Conservation (phyloP, 2,797 vertebrate species). For the Danio aesculapii region DNA sequence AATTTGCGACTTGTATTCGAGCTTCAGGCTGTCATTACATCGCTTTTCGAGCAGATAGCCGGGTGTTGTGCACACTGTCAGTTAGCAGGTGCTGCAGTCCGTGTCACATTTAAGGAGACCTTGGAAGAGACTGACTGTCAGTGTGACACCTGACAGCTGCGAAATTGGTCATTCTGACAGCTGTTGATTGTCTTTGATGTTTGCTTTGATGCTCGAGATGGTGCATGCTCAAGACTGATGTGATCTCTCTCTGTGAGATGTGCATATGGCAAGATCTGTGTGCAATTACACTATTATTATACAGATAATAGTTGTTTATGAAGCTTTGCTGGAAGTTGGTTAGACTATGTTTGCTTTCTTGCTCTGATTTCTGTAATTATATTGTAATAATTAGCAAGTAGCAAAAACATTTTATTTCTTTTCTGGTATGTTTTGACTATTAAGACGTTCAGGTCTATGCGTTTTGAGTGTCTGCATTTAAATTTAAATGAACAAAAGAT, state of each 20-base stretch:
- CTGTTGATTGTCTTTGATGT: background rate
- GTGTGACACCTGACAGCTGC: background rate
- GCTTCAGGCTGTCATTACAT: background rate
- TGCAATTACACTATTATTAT: background rate
- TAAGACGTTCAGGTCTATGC: too few species aligned
- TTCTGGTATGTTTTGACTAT: too few species aligned
- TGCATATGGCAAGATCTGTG: background rate
- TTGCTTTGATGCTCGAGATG: background rate
- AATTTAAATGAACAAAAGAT: too few species aligned
- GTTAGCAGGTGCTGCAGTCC: conserved; percentile 46
- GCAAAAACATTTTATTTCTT: too few species aligned
- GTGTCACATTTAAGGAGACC: conserved; percentile 67
- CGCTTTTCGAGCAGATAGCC: conserved; percentile 46
- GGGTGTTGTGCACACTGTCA: conserved; percentile 43
- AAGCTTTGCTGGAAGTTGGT: too few species aligned
- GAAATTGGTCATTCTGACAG: background rate
- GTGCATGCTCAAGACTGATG: background rate
- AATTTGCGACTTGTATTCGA: background rate
- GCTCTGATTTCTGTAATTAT: background rate
- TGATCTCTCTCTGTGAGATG: background rate
- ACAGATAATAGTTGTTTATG: background rate
- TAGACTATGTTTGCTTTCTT: too few species aligned
- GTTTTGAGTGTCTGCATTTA: too few species aligned
- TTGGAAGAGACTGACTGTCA: conserved; percentile 49
- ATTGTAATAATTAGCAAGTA: background rate